Percentiles rank a stretch among this genome's conserved stretches.
These are phyloP conservation scores for Pheucticus melanocephalus DNA, from an alignment of 2,113 vertebrate species.

Conservation along the genomic window DNA sequence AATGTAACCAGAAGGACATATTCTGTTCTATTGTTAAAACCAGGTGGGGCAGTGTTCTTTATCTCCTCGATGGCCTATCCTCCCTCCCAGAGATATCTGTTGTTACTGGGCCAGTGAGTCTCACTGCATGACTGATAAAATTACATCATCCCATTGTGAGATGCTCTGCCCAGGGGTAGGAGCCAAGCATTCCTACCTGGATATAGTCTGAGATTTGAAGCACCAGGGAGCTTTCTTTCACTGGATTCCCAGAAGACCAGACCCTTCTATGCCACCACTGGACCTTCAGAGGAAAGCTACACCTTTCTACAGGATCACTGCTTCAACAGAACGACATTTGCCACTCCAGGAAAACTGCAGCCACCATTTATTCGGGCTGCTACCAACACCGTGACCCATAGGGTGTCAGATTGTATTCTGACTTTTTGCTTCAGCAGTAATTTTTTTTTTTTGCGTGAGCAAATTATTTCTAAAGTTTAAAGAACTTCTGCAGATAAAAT, in stretches of 20 bases:
- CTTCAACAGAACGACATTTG: not conserved
- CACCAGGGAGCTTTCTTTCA: too few species aligned
- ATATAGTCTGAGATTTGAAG: not conserved
- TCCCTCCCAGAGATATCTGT: not conserved
- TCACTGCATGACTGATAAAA: not conserved
- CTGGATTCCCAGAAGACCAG: not conserved
- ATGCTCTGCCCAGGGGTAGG: not conserved
- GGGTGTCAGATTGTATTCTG: not conserved
- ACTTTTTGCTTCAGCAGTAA: not conserved
- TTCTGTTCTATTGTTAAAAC: not conserved
- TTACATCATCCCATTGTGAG: not conserved
- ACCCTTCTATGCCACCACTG: not conserved
- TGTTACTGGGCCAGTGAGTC: not conserved
- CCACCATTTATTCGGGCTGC: not conserved
- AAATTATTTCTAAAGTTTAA: not conserved
- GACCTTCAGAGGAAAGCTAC: not conserved
- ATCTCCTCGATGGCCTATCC: not conserved
- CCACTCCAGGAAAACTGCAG: not conserved
- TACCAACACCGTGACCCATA: not conserved
- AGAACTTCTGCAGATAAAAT: not conserved
- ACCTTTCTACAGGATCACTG: not conserved
- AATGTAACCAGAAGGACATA: not conserved
- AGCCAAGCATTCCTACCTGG: not conserved
- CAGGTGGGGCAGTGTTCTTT: not conserved
- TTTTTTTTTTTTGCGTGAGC: not conserved